phyloP scores from a whole-genome alignment of 1,140 invertebrate genomes.

The Globodera ellingtonae region DNA sequence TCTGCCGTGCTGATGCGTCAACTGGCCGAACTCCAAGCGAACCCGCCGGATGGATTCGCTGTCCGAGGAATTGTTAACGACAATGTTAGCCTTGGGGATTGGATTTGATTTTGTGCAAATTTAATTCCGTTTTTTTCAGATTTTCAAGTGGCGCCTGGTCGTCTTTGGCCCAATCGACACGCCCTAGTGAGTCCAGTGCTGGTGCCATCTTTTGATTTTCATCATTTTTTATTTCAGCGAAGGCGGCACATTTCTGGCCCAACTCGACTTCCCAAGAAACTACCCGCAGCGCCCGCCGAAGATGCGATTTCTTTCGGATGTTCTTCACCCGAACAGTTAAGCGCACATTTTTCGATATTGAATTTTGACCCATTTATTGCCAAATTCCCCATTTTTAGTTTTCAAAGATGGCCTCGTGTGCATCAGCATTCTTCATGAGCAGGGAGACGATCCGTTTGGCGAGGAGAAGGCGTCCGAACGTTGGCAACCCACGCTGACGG shows the following conservation, averaged over 20 bases:
- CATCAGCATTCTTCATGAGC: constrained; percentile 19
- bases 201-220: background rate
- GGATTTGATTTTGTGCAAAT: background rate
- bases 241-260: background rate
- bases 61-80: background rate
- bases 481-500: constrained; percentile 9
- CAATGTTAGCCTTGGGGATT: background rate
- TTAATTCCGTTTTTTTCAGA: background rate
- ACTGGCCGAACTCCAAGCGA: background rate
- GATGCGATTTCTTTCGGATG: background rate
- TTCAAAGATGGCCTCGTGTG: constrained; percentile 6
- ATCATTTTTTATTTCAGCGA: background rate
- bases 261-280: background rate
- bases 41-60: background rate
- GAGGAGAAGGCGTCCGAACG: constrained; percentile 7
- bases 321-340: background rate
- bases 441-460: background rate
- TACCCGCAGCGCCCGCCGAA: background rate
- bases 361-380: background rate
- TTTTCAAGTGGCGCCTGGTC: background rate
- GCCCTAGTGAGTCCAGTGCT: background rate
- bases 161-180: background rate
- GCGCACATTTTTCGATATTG: background rate
- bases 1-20: background rate
- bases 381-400: background rate